phyloP scores from a whole-genome alignment of 2,797 vertebrate genomes.

The Dicrostonyx torquatus region DNA sequence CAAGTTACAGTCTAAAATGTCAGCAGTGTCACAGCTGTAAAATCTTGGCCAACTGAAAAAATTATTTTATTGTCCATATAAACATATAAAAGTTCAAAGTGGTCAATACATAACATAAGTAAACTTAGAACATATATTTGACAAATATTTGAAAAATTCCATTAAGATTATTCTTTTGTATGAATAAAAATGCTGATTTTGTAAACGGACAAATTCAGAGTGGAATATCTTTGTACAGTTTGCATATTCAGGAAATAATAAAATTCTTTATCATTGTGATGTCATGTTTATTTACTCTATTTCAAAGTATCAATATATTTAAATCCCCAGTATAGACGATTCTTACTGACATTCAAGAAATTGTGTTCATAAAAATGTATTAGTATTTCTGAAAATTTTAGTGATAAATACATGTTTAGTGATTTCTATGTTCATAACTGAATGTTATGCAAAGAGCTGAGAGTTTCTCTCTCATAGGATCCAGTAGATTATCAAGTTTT shows the following conservation, averaged over 20 bases:
- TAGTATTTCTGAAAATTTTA: slow-evolving; percentile 17
- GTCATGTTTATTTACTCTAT: background rate
- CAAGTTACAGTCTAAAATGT: background rate
- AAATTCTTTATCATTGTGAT: background rate
- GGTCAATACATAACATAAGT: background rate
- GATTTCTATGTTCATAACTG: background rate
- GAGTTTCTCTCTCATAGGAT: background rate
- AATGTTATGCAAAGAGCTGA: background rate
- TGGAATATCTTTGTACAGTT: background rate
- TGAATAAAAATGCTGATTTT: background rate
- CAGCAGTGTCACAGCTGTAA: background rate
- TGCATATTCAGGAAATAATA: background rate
- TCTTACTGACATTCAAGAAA: background rate
- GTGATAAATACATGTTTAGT: background rate
- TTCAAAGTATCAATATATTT: background rate
- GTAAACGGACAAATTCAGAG: background rate
- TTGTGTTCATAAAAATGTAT: background rate
- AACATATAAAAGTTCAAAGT: background rate
- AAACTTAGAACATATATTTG: background rate
- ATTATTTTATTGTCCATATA: background rate
- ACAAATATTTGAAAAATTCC: background rate
- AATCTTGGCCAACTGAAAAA: background rate
- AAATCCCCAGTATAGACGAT: background rate
- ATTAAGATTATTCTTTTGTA: background rate
- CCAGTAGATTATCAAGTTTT: background rate